Percentiles rank a stretch among this genome's conserved stretches.
Conservation (phyloP, 2,888 invertebrate genomes). For the Trichopoda pennipes region DNA sequence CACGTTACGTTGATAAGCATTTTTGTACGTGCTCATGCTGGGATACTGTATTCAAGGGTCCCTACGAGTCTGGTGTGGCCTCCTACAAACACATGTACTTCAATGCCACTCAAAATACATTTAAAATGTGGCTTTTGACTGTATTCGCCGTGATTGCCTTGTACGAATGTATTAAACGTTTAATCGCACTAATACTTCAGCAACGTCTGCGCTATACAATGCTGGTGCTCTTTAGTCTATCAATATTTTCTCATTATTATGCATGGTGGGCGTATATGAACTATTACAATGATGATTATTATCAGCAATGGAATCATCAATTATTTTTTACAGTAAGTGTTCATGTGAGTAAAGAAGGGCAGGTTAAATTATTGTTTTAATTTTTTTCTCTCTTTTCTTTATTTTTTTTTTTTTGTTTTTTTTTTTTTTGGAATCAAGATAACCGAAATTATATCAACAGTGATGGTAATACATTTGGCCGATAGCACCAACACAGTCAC, state of each 20-base stretch:
- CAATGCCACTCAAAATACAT: slow-evolving; percentile 85
- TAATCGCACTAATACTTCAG: slow-evolving; percentile 82
- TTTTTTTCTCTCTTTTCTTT: neutral
- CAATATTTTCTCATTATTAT: slow-evolving; percentile 86
- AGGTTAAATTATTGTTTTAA: neutral
- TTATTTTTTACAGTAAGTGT: slow-evolving; percentile 83
- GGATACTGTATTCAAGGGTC: slow-evolving; percentile 89
- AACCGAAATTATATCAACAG: slow-evolving; percentile 84
- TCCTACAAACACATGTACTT: slow-evolving; percentile 87
- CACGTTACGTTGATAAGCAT: slow-evolving; percentile 84
- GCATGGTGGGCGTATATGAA: slow-evolving; percentile 87
- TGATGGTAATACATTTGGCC: slow-evolving; percentile 83
- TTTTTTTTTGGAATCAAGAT: slow-evolving; percentile 74
- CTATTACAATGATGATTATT: slow-evolving; percentile 87
- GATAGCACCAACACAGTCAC: slow-evolving; percentile 82
- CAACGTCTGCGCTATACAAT: slow-evolving; percentile 83
- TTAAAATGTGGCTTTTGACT: slow-evolving; percentile 86
- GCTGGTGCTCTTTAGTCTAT: slow-evolving; percentile 84
- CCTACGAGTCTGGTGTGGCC: slow-evolving; percentile 86
- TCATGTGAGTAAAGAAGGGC: neutral
- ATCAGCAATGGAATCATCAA: slow-evolving; percentile 87
- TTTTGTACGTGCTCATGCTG: slow-evolving; percentile 88
- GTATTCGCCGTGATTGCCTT: slow-evolving; percentile 83
- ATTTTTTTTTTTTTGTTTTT: neutral
- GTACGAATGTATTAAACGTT: slow-evolving; percentile 84